These are phyloP conservation scores for Galerucella pusilla DNA, from an alignment of 2,888 invertebrate genomes.

Conservation along the genomic window DNA sequence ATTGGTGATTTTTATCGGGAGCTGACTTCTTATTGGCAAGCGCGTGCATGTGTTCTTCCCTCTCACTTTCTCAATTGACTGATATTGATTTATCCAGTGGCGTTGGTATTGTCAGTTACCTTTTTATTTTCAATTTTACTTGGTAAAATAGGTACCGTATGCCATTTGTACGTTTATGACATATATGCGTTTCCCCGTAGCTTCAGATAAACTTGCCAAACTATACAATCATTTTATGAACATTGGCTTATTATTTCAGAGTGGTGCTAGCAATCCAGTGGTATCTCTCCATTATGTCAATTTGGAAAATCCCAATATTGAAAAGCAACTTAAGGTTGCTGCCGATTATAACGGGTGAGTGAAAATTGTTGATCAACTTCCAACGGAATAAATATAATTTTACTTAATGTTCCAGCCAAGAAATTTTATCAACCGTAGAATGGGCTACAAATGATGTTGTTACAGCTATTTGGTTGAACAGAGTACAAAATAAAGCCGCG, in stretches of 20 bases:
- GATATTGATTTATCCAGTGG: too few species aligned
- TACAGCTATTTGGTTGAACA: slow-evolving; percentile 88
- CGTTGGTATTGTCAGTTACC: too few species aligned
- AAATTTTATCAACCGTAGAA: slow-evolving; percentile 76
- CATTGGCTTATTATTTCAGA: slow-evolving; percentile 61
- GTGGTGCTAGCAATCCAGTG: slow-evolving; percentile 75
- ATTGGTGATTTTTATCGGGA: too few species aligned
- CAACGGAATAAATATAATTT: neutral
- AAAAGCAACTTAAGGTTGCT: slow-evolving; percentile 55
- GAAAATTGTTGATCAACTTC: neutral
- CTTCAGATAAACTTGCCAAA: too few species aligned
- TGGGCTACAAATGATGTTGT: slow-evolving; percentile 80
- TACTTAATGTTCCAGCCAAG: slow-evolving; percentile 60
- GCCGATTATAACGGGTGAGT: slow-evolving; percentile 59
- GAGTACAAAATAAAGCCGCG: slow-evolving; percentile 81
- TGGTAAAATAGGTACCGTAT: too few species aligned
- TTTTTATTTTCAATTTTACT: too few species aligned
- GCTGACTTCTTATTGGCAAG: too few species aligned
- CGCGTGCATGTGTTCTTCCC: too few species aligned
- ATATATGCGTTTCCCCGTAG: too few species aligned
- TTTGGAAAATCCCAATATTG: slow-evolving; percentile 61
- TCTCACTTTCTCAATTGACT: too few species aligned
- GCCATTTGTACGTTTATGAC: too few species aligned
- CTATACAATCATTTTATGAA: too few species aligned
- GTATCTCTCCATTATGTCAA: slow-evolving; percentile 73